phyloP scores from a whole-genome alignment of 2,888 invertebrate species.

The Anoplius nigerrimus region DNA sequence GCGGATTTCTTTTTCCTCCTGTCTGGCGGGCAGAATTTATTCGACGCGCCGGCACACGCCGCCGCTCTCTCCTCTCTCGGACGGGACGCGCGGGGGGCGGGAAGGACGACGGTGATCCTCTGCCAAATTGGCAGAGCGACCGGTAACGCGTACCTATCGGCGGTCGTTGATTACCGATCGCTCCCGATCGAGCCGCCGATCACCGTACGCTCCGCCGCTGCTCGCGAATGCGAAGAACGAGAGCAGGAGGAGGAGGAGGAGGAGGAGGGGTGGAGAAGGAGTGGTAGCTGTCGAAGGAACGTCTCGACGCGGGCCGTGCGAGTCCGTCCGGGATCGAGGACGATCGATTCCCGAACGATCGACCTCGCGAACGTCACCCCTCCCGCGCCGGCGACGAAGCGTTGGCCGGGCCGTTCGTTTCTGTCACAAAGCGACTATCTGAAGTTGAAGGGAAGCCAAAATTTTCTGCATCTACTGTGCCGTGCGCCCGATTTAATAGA shows the following conservation, averaged over 20 bases:
- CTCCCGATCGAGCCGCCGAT: too few relatives aligned
- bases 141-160: too few relatives aligned
- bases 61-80: too few relatives aligned
- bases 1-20: neutral
- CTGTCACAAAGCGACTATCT: constrained; percentile 40
- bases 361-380: constrained; percentile 28
- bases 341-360: too few relatives aligned
- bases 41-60: neutral
- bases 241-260: too few relatives aligned
- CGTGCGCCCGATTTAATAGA: constrained; percentile 64
- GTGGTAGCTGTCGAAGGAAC: neutral
- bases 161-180: too few relatives aligned
- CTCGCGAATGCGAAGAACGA: too few relatives aligned
- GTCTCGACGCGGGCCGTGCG: neutral
- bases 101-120: too few relatives aligned
- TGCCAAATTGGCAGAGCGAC: too few relatives aligned
- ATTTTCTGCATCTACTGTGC: constrained; percentile 65
- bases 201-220: too few relatives aligned
- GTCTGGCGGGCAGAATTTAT: neutral
- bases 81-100: neutral
- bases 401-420: constrained; percentile 3
- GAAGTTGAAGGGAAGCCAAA: constrained; percentile 64
- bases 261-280: neutral
- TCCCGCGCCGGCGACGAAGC: constrained; percentile 2
- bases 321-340: neutral